Evolutionary conservation across 2,113 vertebrate genomes (phyloP).

Genomic region (Otocyon megalotis): DNA sequence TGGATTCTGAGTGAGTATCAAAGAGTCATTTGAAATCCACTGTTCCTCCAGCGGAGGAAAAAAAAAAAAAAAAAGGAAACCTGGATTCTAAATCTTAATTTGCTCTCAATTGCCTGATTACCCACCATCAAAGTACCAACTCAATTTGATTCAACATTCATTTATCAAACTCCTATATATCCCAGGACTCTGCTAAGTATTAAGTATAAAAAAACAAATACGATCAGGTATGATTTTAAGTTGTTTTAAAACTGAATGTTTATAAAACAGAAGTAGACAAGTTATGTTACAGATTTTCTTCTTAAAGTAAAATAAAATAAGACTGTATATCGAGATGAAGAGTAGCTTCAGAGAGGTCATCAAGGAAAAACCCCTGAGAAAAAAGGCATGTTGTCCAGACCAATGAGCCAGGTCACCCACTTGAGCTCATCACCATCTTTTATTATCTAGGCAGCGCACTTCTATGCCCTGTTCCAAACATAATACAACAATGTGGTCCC

Average conservation of each 20-base stretch:
- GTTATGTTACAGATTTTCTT: not conserved
- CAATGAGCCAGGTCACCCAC: not conserved
- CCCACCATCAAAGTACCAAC: not conserved
- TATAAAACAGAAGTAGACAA: constrained; percentile 26
- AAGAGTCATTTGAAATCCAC: not conserved
- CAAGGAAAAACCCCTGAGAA: constrained; percentile 20
- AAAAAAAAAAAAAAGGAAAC: not conserved
- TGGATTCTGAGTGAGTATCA: not conserved
- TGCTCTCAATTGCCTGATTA: constrained; percentile 20
- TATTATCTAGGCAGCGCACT: constrained; percentile 46
- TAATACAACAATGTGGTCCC: constrained; percentile 20
- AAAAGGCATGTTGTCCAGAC: not conserved
- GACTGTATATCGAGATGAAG: not conserved
- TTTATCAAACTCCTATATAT: constrained; percentile 12
- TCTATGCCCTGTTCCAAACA: constrained; percentile 49
- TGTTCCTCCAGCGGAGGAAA: not conserved
- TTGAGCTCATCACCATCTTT: constrained; percentile 1
- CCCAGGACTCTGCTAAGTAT: not conserved
- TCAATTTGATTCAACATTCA: not conserved
- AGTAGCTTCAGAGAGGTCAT: not conserved
- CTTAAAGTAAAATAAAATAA: constrained; percentile 49
- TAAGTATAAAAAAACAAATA: constrained; percentile 41
- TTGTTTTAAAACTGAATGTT: constrained; percentile 10
- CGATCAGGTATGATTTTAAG: not conserved
- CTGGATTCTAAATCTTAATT: not conserved